Conservation (phyloP, 2,888 invertebrate species). For the Eristalis tenax region DNA sequence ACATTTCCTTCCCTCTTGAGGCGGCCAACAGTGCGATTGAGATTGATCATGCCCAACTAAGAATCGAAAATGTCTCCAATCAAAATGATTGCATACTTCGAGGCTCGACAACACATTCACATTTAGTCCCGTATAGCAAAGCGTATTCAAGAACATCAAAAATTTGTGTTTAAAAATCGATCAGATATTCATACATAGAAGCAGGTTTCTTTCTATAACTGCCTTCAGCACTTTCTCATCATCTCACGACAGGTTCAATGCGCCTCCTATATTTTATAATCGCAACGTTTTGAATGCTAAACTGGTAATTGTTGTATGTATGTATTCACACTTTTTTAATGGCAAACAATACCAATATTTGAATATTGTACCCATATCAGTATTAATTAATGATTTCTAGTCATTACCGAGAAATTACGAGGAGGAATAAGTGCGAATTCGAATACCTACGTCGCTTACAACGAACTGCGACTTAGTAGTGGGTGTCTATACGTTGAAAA, state of each 20-base stretch:
- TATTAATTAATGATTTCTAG: not conserved
- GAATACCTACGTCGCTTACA: not conserved
- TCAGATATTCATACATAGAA: not conserved
- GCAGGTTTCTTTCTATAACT: not conserved
- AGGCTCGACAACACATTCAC: too few species aligned
- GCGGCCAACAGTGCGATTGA: too few species aligned
- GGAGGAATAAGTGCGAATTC: not conserved
- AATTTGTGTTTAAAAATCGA: not conserved
- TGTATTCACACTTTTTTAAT: not conserved
- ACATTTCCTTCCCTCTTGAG: too few species aligned
- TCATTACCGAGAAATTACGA: not conserved
- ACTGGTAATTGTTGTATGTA: not conserved
- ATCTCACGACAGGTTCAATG: not conserved
- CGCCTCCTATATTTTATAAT: not conserved
- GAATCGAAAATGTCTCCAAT: too few species aligned
- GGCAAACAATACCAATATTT: not conserved
- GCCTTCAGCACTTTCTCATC: not conserved
- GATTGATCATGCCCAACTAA: too few species aligned
- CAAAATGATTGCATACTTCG: too few species aligned
- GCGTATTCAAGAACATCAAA: too few species aligned
- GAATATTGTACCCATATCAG: not conserved
- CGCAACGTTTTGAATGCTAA: not conserved
- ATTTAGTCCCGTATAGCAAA: too few species aligned
- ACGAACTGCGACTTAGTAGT: not conserved
- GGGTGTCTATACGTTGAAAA: not conserved